Base-by-base conservation (phyloP, 2,888 invertebrate genomes). In the Microplitis deprimator region DNA sequence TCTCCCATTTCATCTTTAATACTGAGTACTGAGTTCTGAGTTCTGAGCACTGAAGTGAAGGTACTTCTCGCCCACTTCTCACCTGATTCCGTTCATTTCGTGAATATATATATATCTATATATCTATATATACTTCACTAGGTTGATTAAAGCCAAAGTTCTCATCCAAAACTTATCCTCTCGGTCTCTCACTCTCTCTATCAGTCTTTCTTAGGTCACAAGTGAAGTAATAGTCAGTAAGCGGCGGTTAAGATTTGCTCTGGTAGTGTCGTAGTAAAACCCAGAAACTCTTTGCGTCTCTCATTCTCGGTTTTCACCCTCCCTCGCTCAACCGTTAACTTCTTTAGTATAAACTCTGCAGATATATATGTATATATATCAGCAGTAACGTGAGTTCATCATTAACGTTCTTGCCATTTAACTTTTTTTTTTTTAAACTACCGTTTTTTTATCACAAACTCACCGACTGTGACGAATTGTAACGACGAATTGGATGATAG, bases 161-260 rank as follows among this genome's bases (percentile, higher is more conserved):
- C 8, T 50, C 13, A 50, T 50, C 50, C 13, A 29, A 29, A 29
- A 29, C 3, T 29, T 29, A 29, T 29, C 29, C 29, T 29, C 29
- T 29, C 29, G 4, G 29, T 29, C 29, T 29, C 29, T 29, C 29
- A 29, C 29, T 29, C 29, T 29, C 29, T 29, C 29, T 29, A 29
- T 29, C 29, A 29, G 29, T 29, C 29, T 29, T 29, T 29, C 29
- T 29, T 50, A 69, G 41, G 17, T 69, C 17, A 50, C 17, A 50
- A 16, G 16, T 50, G 50, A 16, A 40, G 50, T 50, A 69, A 50
- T 69, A 69, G 50, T n/a, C 64, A 29, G 67, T 67, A 38, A 67
- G 67, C 67, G 67, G 13, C 67, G 17, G 67, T 67, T 67, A 67
- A 67, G 67, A 67, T 67, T 67, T 67, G 39, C 50, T 13, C 50